Evolutionary conservation across 2,888 invertebrate genomes (phyloP).

Genomic region (Nemoura dubitans): DNA sequence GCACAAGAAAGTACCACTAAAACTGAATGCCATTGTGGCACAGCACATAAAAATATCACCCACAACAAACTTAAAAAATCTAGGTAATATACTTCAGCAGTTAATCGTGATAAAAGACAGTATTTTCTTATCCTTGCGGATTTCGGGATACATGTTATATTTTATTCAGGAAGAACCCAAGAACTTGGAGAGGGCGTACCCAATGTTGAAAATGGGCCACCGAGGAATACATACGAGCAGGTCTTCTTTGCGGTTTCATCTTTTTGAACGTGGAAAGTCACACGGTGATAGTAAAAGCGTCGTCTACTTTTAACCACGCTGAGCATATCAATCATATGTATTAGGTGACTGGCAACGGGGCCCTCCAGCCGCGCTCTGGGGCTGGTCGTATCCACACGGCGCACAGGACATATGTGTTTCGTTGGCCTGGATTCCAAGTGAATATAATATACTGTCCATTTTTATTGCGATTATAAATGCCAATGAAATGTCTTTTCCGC

Average conservation of each 20-base stretch:
- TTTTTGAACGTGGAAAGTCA: constrained; percentile 33
- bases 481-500: too few species aligned
- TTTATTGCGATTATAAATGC: background rate
- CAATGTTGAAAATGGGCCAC: constrained; percentile 34
- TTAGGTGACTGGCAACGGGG: background rate
- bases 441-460: background rate
- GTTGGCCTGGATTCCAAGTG: background rate
- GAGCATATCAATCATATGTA: constrained; percentile 21
- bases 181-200: constrained; percentile 8
- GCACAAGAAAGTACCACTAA: background rate
- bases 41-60: background rate
- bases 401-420: background rate
- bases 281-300: constrained; percentile 37
- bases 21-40: background rate
- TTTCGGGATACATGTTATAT: constrained; percentile 27
- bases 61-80: constrained; percentile 22
- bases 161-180: constrained; percentile 33
- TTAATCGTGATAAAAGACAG: constrained; percentile 37
- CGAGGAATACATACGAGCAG: constrained; percentile 25
- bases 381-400: background rate
- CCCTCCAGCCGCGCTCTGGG: background rate
- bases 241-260: constrained; percentile 36
- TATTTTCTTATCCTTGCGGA: constrained; percentile 29
- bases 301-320: constrained; percentile 24
- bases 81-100: constrained; percentile 29